These are phyloP conservation scores for Rhynchopsitta pachyrhyncha DNA, from an alignment of 2,113 vertebrate species.

Conservation along the genomic window DNA sequence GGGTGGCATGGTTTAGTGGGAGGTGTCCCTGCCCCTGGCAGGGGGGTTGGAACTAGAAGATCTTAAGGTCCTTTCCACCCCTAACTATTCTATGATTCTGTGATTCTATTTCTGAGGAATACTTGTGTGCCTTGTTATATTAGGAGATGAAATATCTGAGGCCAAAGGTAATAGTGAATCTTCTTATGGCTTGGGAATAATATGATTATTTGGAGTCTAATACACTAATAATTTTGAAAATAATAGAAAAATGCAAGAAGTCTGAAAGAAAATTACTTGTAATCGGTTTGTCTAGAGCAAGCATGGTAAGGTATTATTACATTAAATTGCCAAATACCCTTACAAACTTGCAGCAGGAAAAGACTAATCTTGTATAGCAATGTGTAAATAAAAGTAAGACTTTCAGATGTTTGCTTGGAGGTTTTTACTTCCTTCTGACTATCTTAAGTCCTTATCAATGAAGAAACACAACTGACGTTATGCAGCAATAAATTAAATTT, in stretches of 20 bases:
- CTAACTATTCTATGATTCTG: too few relatives aligned
- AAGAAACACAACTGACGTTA: not conserved
- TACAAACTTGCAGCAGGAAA: not conserved
- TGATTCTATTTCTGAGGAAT: not conserved
- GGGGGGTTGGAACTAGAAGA: too few relatives aligned
- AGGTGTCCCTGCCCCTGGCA: too few relatives aligned
- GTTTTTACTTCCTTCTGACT: not conserved
- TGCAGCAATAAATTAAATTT: not conserved
- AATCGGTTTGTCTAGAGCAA: not conserved
- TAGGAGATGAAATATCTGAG: not conserved
- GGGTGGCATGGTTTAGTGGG: too few relatives aligned
- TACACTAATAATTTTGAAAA: not conserved
- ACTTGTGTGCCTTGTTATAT: not conserved
- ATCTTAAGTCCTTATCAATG: not conserved
- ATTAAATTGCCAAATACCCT: not conserved
- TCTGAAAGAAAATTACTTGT: not conserved
- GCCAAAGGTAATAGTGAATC: not conserved
- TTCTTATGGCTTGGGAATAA: not conserved
- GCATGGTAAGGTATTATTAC: not conserved
- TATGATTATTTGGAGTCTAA: not conserved
- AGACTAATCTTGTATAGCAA: not conserved
- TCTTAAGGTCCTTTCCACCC: too few relatives aligned
- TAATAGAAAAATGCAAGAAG: not conserved
- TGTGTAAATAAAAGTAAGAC: not conserved
- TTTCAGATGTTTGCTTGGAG: not conserved